phyloP scores from a whole-genome alignment of 2,888 invertebrate species.

The Hypomecis punctinalis region DNA sequence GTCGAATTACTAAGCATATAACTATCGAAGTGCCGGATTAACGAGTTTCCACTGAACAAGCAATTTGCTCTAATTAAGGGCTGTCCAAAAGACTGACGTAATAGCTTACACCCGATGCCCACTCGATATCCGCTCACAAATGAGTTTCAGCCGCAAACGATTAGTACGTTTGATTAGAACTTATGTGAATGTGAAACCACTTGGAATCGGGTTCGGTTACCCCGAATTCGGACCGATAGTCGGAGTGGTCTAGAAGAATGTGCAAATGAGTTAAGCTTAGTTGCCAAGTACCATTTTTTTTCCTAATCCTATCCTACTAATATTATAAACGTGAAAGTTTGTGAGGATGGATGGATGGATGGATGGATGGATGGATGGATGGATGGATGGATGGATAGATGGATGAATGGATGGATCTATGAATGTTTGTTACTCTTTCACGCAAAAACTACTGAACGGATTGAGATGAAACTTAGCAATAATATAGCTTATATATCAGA shows the following conservation, averaged over 20 bases:
- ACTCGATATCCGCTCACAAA: constrained; percentile 58
- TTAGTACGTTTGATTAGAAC: constrained; percentile 47
- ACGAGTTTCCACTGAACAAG: neutral
- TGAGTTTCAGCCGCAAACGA: constrained; percentile 56
- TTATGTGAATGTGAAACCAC: constrained; percentile 21
- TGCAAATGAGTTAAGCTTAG: neutral
- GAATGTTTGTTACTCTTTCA: too few species aligned
- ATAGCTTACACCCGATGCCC: constrained; percentile 49
- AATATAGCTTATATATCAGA: too few species aligned
- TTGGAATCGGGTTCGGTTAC: constrained; percentile 23
- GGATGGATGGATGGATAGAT: too few species aligned
- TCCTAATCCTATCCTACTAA: too few species aligned
- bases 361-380: too few species aligned
- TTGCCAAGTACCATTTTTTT: neutral
- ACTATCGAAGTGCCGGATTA: neutral
- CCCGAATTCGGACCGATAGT: constrained; percentile 14
- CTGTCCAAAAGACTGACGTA: constrained; percentile 47
- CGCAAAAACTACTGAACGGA: too few species aligned
- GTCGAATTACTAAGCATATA: too few species aligned
- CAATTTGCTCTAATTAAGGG: constrained; percentile 49
- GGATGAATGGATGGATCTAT: too few species aligned
- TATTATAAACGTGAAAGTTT: too few species aligned
- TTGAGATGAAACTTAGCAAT: too few species aligned
- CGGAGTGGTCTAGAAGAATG: neutral
- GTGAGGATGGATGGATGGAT: too few species aligned